Evolutionary conservation across 2,888 invertebrate genomes (phyloP).

Genomic region (Synanthedon andrenaeformis): DNA sequence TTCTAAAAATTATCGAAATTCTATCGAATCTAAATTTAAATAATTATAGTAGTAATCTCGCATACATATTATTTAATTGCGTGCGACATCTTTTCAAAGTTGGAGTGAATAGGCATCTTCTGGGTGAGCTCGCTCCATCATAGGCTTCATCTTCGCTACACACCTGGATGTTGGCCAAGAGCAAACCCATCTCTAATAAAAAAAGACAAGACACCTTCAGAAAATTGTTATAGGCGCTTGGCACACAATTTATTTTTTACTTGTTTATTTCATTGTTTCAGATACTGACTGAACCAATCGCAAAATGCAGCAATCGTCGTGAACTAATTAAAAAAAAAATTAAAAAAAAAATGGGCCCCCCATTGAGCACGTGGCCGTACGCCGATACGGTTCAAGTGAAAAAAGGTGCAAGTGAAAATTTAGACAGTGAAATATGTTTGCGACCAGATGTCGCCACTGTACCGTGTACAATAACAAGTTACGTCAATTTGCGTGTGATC

Average conservation of each 20-base stretch:
- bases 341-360: conserved; percentile 39
- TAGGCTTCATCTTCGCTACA: too few relatives aligned
- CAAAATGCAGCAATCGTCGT: conserved; percentile 32
- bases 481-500: conserved; percentile 33
- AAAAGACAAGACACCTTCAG: too few relatives aligned
- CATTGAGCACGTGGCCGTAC: conserved; percentile 44
- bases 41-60: too few relatives aligned
- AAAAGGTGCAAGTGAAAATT: conserved; percentile 9
- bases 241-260: neutral
- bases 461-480: conserved; percentile 27
- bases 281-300: conserved; percentile 9
- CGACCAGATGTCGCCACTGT: conserved; percentile 17
- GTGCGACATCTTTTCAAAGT: too few relatives aligned
- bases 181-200: too few relatives aligned
- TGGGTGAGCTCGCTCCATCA: too few relatives aligned
- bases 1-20: too few relatives aligned
- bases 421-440: conserved; percentile 12
- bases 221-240: too few relatives aligned
- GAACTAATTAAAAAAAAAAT: neutral
- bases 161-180: too few relatives aligned
- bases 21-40: too few relatives aligned
- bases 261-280: neutral
- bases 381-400: conserved; percentile 17
- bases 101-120: too few relatives aligned
- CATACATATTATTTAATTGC: too few relatives aligned